Evolutionary conservation across 2,888 invertebrate genomes (phyloP).

Genomic region (Tiliacea aurago): DNA sequence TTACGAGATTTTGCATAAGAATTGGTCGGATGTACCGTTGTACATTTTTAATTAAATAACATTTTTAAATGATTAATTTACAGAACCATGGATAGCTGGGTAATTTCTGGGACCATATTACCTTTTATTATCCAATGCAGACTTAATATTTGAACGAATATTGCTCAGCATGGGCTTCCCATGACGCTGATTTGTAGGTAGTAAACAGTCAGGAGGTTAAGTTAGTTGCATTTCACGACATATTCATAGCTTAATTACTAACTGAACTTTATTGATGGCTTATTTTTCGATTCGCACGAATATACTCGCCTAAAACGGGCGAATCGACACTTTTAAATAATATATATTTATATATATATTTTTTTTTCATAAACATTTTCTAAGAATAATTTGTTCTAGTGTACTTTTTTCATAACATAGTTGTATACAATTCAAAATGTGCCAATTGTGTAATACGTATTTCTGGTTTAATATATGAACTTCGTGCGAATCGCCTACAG

Average conservation of each 20-base stretch:
- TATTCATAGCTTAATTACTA: not conserved
- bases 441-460: no score
- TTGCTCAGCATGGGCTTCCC: not conserved
- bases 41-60: not conserved
- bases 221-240: not conserved
- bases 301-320: no score
- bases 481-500: no score
- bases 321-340: no score
- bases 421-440: no score
- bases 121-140: not conserved
- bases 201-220: not conserved
- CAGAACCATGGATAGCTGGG: not conserved
- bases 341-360: no score
- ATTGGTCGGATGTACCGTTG: not conserved
- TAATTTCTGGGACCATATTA: not conserved
- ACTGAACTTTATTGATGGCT: not conserved
- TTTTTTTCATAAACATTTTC: no score
- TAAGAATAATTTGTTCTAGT: no score
- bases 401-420: no score
- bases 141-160: not conserved
- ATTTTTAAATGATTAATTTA: not conserved
- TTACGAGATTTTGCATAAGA: not conserved
- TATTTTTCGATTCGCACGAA: no score
- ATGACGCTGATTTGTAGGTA: not conserved
- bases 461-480: no score